Base-by-base conservation (phyloP, 2,888 invertebrate genomes). In the Pollenia amentaria region DNA sequence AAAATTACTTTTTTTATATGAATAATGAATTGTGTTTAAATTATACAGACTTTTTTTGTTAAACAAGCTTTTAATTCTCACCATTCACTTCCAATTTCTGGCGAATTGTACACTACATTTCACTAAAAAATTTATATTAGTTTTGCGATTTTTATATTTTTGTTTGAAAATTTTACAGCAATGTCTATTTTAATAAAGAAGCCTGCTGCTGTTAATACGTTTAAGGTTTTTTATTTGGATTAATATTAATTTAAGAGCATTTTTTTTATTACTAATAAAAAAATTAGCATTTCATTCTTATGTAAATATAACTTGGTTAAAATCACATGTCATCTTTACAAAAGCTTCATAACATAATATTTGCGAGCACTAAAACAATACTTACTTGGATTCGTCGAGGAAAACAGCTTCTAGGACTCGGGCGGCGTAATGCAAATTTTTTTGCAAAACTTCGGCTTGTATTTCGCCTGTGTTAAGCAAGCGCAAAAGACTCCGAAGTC, bases 341-440 rank as follows among this genome's bases (percentile, higher is more conserved):
- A 77, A 87, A 62, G 48, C 79, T 44, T 46, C 29, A 73, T 40
- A n/a, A 0, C 8, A 44, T 40, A 42, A 42, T 9, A 46, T 51
- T 18, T 57, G 40, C 6, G 14, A 14, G 2, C 57, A 3, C 46
- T 70, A 62, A 67, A 88, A 87, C 75, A 88, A 89, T 93, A 95
- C 96, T 94, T 96, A 98, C 98, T 97, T 97, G 93, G 97, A 97
- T 94, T 98, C 98, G 93, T 98, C 98, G 92, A 97, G 96, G 94
- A 97, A 98, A 89, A 98, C 97, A 14, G 98, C 97, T 94, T 98
- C 98, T 89, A 98, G 95, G 64, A 98, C 98, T 92, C 97, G 96
- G 18, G 98, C 98, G 77, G 98, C 98, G 94, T 98, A 99, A 91
- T 98, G 97, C 89, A 99, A 95, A 94, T 99, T 98, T 93, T 97